A percentile compares a stretch with the other conserved stretches of the same genome.
These are phyloP conservation scores for Parasteatoda lunata DNA, from an alignment of 2,888 invertebrate genomes.

Conservation along the genomic window DNA sequence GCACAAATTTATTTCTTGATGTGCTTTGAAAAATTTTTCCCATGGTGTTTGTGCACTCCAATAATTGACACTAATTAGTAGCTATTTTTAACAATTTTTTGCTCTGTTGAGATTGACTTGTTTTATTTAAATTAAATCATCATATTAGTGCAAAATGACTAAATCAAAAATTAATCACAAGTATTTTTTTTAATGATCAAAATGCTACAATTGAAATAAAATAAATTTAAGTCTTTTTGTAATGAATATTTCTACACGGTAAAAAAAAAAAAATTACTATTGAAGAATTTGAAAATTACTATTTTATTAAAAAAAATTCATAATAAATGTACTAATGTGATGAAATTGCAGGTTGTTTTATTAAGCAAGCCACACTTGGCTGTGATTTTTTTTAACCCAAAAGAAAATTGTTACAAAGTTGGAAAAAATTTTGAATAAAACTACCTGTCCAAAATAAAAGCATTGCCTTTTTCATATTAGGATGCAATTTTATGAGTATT, in stretches of 20 bases:
- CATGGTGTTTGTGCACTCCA: constrained; percentile 62
- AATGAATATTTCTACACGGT: too few relatives aligned
- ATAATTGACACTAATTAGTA: constrained; percentile 45
- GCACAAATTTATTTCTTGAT: constrained; percentile 63
- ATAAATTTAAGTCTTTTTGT: too few relatives aligned
- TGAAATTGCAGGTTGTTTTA: constrained; percentile 1
- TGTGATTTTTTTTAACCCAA: not conserved
- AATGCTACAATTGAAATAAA: too few relatives aligned
- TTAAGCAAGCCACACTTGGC: not conserved
- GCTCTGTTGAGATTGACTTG: constrained; percentile 37
- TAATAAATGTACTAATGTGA: not conserved
- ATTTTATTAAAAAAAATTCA: too few relatives aligned
- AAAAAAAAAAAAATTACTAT: too few relatives aligned
- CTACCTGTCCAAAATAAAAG: not conserved
- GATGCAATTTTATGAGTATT: too few relatives aligned
- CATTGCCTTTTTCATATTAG: too few relatives aligned
- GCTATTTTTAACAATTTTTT: constrained; percentile 50
- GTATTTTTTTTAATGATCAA: not conserved
- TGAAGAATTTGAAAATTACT: too few relatives aligned
- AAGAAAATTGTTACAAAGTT: not conserved
- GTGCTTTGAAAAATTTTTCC: constrained; percentile 63
- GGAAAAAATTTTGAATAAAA: constrained; percentile 3
- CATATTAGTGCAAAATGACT: constrained; percentile 33
- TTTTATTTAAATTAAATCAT: constrained; percentile 35
- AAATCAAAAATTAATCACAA: not conserved